Conservation (phyloP, 92 coral and sea anemone genomes). For the Phenganax stokvisi region DNA sequence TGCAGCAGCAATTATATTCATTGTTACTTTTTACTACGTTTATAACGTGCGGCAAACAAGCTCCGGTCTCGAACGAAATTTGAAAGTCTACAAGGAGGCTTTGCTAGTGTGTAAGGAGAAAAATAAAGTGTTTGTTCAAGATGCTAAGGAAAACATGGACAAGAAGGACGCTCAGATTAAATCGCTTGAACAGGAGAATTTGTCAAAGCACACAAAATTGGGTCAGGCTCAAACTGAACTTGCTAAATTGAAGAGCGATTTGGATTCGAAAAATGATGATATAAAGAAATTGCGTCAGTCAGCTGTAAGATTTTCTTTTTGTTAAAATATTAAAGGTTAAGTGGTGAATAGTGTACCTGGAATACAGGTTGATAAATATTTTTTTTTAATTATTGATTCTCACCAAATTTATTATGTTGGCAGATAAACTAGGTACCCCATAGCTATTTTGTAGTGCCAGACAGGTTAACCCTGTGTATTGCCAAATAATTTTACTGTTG, state of each 20-base stretch:
- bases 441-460: background rate
- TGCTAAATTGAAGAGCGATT: background rate
- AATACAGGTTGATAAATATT: too few species aligned
- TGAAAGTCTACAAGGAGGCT: slow-evolving; percentile 4
- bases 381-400: too few species aligned
- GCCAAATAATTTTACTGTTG: background rate
- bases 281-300: background rate
- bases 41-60: background rate
- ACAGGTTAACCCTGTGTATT: background rate
- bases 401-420: background rate
- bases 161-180: background rate
- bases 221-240: background rate
- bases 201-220: slow-evolving; percentile 2
- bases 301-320: background rate
- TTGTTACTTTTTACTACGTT: background rate
- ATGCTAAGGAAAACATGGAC: slow-evolving; percentile 4
- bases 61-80: background rate
- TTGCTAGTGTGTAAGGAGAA: slow-evolving; percentile 6
- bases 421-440: background rate
- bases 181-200: background rate
- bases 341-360: too few species aligned
- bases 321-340: too few species aligned
- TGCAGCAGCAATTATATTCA: background rate
- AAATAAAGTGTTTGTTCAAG: slow-evolving; percentile 16
- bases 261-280: background rate